Evolutionary conservation across 2,888 invertebrate species (phyloP).

Genomic region (Trachelus troglodyta): DNA sequence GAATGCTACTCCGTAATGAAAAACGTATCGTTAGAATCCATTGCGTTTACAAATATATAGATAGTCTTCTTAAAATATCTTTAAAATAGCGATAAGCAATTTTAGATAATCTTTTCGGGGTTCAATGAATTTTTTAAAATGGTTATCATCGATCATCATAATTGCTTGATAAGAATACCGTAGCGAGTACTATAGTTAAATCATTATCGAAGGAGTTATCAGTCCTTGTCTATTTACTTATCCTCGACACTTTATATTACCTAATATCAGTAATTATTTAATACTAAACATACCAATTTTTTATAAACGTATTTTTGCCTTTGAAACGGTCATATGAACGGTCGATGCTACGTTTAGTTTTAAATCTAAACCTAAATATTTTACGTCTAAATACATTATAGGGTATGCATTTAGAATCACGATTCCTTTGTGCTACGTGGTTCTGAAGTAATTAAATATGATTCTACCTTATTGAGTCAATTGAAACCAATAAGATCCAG

Average conservation of each 20-base stretch:
- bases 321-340: too few relatives aligned
- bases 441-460: slow-evolving; percentile 36
- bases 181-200: not conserved
- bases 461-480: slow-evolving; percentile 51
- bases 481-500: slow-evolving; percentile 45
- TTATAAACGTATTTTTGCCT: too few relatives aligned
- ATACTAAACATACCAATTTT: too few relatives aligned
- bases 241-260: not conserved
- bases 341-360: too few relatives aligned
- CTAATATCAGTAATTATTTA: not conserved
- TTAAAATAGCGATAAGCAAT: not conserved
- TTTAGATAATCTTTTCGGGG: not conserved
- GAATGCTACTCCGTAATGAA: not conserved
- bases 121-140: not conserved
- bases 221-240: not conserved
- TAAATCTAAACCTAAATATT: not conserved
- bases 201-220: not conserved
- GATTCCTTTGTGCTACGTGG: not conserved
- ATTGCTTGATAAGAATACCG: not conserved
- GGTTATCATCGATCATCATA: not conserved
- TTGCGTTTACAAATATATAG: not conserved
- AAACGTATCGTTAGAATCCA: not conserved
- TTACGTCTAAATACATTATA: not conserved
- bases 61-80: not conserved
- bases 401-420: not conserved